Conservation (phyloP, 2,113 vertebrate genomes). For the Spheniscus mendiculus region DNA sequence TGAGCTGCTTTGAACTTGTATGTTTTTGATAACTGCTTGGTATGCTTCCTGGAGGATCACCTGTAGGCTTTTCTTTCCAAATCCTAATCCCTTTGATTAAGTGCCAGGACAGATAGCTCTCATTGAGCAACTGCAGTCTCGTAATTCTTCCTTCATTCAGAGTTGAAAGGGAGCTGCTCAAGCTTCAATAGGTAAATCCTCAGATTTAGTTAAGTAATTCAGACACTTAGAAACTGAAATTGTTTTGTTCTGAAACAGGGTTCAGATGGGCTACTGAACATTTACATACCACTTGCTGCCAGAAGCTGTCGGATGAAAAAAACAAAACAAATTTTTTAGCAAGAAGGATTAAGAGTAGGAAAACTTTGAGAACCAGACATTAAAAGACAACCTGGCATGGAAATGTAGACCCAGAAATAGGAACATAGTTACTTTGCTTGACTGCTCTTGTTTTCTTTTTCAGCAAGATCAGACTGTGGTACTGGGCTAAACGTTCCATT, state of each 20-base stretch:
- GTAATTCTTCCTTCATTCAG: constrained; percentile 84
- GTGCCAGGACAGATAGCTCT: constrained; percentile 95
- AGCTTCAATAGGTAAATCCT: constrained; percentile 82
- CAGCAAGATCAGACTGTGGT: background rate
- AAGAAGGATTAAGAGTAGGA: constrained; percentile 37
- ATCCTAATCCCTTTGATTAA: constrained; percentile 99
- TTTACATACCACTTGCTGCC: constrained; percentile 74
- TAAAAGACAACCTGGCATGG: constrained; percentile 8
- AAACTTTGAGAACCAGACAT: constrained; percentile 20
- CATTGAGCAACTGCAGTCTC: constrained; percentile 86
- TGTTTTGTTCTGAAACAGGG: constrained; percentile 80
- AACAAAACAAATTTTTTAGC: constrained; percentile 47
- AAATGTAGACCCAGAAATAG: constrained; percentile 2
- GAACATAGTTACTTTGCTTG: background rate
- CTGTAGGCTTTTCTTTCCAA: constrained; percentile 96
- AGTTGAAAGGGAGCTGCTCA: constrained; percentile 85
- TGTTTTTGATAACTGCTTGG: constrained; percentile 99
- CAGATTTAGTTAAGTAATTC: constrained; percentile 79
- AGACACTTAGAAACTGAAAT: constrained; percentile 82
- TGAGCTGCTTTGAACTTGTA: constrained; percentile 97
- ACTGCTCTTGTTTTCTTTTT: constrained; percentile 8
- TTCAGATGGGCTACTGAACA: constrained; percentile 79
- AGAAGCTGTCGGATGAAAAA: constrained; percentile 49
- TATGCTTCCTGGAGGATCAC: constrained; percentile 99
- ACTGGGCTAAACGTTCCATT: constrained; percentile 20